A percentile compares a stretch with the other conserved stretches of the same genome.
Evolutionary conservation across 2,797 vertebrate species (phyloP).

Genomic region (Enteromius unitaeniatus): DNA sequence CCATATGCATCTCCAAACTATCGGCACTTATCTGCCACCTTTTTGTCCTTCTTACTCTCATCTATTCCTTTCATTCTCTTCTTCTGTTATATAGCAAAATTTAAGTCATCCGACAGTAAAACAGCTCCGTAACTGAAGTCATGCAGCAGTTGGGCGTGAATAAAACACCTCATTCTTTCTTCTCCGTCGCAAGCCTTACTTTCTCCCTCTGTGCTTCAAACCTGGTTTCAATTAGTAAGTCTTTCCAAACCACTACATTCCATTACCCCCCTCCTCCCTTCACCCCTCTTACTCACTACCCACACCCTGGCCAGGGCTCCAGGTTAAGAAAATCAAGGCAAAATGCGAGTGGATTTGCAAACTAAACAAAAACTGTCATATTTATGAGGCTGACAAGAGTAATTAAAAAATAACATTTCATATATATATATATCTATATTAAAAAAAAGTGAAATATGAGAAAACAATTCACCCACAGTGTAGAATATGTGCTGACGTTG

Average conservation of each 20-base stretch:
- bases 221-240: conserved; percentile 88
- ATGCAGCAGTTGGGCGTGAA: conserved; percentile 35
- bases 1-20: background rate
- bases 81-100: background rate
- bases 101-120: background rate
- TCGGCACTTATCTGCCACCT: background rate
- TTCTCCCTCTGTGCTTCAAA: conserved; percentile 73
- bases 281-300: conserved; percentile 68
- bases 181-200: conserved; percentile 64
- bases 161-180: conserved; percentile 64
- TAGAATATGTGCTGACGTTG: conserved; percentile 46
- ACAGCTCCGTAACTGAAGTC: background rate
- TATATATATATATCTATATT: too few relatives aligned
- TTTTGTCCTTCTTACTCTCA: background rate
- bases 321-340: conserved; percentile 70
- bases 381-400: background rate
- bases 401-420: background rate
- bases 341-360: conserved; percentile 53
- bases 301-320: conserved; percentile 71
- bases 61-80: background rate
- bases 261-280: conserved; percentile 77
- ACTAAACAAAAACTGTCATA: conserved; percentile 44
- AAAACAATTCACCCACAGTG: conserved; percentile 48
- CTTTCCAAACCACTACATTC: conserved; percentile 89
- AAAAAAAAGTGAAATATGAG: background rate